Evolutionary conservation across 2,797 vertebrate species (phyloP).

Genomic region (Emydoidea blandingii): DNA sequence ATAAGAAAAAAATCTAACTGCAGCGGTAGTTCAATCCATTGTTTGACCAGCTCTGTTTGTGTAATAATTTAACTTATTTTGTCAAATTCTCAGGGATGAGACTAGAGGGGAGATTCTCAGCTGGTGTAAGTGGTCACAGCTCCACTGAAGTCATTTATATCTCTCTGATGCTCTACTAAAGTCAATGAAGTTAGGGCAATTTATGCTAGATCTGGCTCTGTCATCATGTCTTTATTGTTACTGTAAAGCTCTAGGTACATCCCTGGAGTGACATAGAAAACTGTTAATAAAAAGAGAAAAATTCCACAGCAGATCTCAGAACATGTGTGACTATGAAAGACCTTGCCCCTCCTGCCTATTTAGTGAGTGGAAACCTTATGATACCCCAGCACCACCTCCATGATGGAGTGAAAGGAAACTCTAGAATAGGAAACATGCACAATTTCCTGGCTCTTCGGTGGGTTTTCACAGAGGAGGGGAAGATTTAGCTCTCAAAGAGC

Average conservation of each 20-base stretch:
- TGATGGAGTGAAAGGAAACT: neutral
- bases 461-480: neutral
- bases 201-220: neutral
- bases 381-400: neutral
- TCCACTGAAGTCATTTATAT: neutral
- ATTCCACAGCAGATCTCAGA: neutral
- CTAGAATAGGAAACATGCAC: neutral
- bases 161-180: neutral
- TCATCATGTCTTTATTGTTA: neutral
- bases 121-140: neutral
- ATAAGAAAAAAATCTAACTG: neutral
- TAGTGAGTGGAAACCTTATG: neutral
- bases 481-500: neutral
- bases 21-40: neutral
- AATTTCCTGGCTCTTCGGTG: neutral
- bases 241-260: neutral
- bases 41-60: neutral
- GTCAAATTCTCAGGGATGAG: too few relatives aligned
- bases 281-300: neutral
- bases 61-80: neutral
- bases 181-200: neutral
- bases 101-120: neutral
- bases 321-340: neutral
- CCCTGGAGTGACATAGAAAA: neutral
- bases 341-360: neutral